A percentile compares a stretch with the other conserved stretches of the same genome.
Conservation (phyloP, 2,797 vertebrate species). For the Lutjanus campechanus region DNA sequence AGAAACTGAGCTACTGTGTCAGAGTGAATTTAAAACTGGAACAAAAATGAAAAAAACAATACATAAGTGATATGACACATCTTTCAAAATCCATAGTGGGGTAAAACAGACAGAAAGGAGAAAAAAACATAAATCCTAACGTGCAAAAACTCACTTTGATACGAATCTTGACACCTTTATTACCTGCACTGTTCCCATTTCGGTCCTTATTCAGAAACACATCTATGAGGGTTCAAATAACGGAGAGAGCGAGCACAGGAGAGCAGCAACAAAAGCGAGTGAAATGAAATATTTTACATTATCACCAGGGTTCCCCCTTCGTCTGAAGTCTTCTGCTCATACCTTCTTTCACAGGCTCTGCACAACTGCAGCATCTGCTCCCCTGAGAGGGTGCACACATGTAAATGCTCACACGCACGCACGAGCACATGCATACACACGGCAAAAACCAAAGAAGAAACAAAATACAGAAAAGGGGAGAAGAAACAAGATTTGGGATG, state of each 20-base stretch:
- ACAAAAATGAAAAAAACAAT: constrained; percentile 27
- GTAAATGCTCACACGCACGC: constrained; percentile 55
- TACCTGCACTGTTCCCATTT: constrained; percentile 59
- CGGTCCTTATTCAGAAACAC: constrained; percentile 60
- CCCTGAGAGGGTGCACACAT: constrained; percentile 65
- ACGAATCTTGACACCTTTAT: constrained; percentile 75
- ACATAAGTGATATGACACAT: constrained; percentile 54
- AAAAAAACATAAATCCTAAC: constrained; percentile 32
- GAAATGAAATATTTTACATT: constrained; percentile 82
- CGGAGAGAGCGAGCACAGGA: constrained; percentile 50
- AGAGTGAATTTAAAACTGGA: constrained; percentile 51
- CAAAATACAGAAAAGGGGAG: constrained; percentile 65
- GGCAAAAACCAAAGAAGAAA: constrained; percentile 54
- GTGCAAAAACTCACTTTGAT: constrained; percentile 63
- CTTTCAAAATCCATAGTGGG: constrained; percentile 63
- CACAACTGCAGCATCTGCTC: constrained; percentile 70
- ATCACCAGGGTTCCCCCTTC: constrained; percentile 78
- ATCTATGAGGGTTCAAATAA: constrained; percentile 65
- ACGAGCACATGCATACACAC: constrained; percentile 46
- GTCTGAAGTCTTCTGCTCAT: constrained; percentile 75
- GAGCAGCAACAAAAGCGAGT: constrained; percentile 67
- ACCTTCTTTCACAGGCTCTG: constrained; percentile 65
- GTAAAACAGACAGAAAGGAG: constrained; percentile 23
- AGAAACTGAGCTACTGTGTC: constrained; percentile 47
- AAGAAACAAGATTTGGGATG: constrained; percentile 79